Conservation (phyloP, 2,113 vertebrate species). For the Gymnarchus niloticus region DNA sequence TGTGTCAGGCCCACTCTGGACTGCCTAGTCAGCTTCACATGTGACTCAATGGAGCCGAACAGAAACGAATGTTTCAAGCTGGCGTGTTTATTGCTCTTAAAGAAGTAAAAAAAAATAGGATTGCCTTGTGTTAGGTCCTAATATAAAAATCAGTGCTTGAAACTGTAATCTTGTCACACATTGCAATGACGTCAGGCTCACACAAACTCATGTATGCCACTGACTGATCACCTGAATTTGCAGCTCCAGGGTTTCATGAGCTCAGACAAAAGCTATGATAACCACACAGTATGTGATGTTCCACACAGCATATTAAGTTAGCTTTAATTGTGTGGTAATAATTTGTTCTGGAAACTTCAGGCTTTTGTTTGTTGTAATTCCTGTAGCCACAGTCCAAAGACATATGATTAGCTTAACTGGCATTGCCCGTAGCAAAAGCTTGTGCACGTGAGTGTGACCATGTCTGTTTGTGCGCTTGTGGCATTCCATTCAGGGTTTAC, state of each 20-base stretch:
- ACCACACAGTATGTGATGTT: background rate
- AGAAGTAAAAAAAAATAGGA: background rate
- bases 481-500: too few relatives aligned
- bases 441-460: too few relatives aligned
- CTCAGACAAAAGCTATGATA: background rate
- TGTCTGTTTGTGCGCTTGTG: too few relatives aligned
- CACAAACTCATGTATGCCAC: background rate
- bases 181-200: background rate
- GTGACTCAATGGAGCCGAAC: background rate
- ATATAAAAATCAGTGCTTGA: background rate
- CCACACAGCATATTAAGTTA: background rate
- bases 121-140: background rate
- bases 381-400: too few relatives aligned
- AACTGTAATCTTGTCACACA: background rate
- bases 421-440: too few relatives aligned
- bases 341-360: background rate
- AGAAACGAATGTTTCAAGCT: background rate
- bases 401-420: too few relatives aligned
- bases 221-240: background rate
- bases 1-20: too few relatives aligned
- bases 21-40: background rate
- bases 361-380: constrained; percentile 3
- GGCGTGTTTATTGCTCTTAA: background rate
- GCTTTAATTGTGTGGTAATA: background rate
- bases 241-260: background rate